Base-by-base conservation (phyloP, 1,140 invertebrate genomes). In the Conus ventricosus region DNA sequence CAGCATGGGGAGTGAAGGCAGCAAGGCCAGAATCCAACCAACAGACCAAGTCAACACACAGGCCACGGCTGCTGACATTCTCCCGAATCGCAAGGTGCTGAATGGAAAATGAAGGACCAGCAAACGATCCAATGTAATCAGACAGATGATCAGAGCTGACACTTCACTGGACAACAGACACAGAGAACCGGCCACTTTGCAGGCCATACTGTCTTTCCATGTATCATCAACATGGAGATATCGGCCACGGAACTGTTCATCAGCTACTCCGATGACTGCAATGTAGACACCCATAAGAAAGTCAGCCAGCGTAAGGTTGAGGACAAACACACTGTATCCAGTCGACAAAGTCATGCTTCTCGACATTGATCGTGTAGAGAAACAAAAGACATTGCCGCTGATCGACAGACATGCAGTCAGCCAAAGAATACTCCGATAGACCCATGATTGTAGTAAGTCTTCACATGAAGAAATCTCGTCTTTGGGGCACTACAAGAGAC, bases 1-100 rank as follows among this genome's bases (percentile, higher is more conserved):
- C n/a, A n/a, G 8, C 11, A 63, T 85, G 85, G 67, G 91, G 17
- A 76, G 71, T 23, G 23, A 25, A 76, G 71, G 71, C 20, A 76
- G 13, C 25, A 25, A 8, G 0, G 71, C 71, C 71, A 76, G 15
- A 13, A 76, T 10, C n/a, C 20, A 13, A 8, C 17, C 15, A 10
- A 76, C n/a, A 17, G 23, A 23, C 71, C 71, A 76, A 8, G 71
- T n/a, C 15, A 76, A 25, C 25, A 25, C 17, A n/a, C 20, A 76
- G n/a, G n/a, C 71, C 25, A 76, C 71, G 1, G 71, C 71, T 76
- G 71, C 71, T 20, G 71, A 76, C 71, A n/a, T 17, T 76, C n/a
- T 17, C 8, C 25, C 25, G 4, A 76, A 76, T 23, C 25, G 13
- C 1, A 76, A 8, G n/a, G 20, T 0, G 25, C 71, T 76, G 71